phyloP scores from a whole-genome alignment of 1,140 invertebrate species.

The Diorhabda carinulata region DNA sequence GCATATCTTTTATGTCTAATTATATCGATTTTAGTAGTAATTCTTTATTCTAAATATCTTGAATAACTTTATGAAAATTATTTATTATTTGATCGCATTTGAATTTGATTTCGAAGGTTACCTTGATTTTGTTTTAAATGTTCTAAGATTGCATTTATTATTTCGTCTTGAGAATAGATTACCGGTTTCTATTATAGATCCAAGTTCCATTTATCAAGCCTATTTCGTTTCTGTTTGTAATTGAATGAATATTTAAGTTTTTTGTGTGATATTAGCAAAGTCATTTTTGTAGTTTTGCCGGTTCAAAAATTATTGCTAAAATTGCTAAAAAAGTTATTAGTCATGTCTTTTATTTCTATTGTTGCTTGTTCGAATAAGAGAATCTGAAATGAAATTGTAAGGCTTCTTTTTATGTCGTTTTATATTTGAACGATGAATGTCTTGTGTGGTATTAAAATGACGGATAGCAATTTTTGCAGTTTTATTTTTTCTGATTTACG shows the following conservation, averaged over 20 bases:
- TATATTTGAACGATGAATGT: conserved; percentile 1
- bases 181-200: no score
- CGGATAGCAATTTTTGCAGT: background rate
- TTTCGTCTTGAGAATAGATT: no score
- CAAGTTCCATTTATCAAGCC: no score
- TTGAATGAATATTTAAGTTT: no score
- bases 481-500: background rate
- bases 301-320: no score
- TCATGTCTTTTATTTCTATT: background rate
- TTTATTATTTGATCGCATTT: background rate
- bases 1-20: conserved; percentile 11
- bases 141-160: background rate
- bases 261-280: no score
- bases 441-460: background rate
- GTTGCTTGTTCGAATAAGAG: background rate
- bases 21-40: background rate
- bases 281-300: no score
- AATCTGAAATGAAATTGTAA: background rate
- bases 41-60: conserved; percentile 1
- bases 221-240: no score
- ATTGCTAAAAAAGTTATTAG: no score
- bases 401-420: background rate
- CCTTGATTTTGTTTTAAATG: conserved; percentile 2
- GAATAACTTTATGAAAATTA: background rate
- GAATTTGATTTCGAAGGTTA: background rate